phyloP scores from a whole-genome alignment of 2,113 vertebrate species.

The Baryphthengus martii region DNA sequence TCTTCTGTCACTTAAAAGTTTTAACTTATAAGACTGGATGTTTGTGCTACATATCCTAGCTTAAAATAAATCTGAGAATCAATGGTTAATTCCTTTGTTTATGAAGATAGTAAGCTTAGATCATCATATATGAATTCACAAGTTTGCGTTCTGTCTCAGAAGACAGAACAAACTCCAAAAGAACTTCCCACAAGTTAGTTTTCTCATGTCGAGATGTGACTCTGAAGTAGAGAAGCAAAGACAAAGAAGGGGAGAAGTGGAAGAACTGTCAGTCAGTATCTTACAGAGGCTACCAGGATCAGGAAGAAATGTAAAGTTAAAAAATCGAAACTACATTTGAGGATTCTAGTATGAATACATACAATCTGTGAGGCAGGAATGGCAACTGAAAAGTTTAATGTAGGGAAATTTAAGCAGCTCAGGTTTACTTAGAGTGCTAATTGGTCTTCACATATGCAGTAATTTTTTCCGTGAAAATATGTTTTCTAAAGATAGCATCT shows the following conservation, averaged over 20 bases:
- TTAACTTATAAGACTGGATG: not conserved
- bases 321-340: not conserved
- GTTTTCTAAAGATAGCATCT: not conserved
- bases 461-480: not conserved
- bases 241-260: not conserved
- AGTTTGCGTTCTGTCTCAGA: not conserved
- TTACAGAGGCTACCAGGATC: not conserved
- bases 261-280: not conserved
- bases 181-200: fast-evolving
- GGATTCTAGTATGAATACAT: not conserved
- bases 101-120: not conserved
- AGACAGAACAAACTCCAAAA: not conserved
- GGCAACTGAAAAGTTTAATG: not conserved
- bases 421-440: not conserved
- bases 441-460: not conserved
- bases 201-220: not conserved
- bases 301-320: not conserved
- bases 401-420: not conserved
- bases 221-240: not conserved
- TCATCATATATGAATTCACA: not conserved
- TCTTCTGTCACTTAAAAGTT: not conserved
- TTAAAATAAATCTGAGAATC: not conserved
- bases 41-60: not conserved
- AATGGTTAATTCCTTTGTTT: not conserved
- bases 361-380: not conserved